phyloP scores from a whole-genome alignment of 2,797 vertebrate genomes.

The Synanceia verrucosa region DNA sequence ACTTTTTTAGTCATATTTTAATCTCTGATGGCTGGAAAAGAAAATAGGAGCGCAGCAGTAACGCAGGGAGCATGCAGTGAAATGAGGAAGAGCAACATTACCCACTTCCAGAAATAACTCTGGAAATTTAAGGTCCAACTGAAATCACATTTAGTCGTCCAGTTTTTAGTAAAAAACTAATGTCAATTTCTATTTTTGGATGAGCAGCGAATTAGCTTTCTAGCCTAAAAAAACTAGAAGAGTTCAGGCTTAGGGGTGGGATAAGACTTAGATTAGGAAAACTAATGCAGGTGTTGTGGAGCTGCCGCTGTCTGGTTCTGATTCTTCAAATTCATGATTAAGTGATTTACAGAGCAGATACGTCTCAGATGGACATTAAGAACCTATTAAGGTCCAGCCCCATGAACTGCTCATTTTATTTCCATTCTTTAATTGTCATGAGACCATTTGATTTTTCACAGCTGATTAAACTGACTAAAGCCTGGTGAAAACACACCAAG shows the following conservation, averaged over 20 bases:
- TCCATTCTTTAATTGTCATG: neutral
- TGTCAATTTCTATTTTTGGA: no score
- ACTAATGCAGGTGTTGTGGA: no score
- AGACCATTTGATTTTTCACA: no score
- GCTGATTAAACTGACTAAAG: no score
- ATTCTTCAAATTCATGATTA: no score
- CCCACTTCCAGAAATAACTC: neutral
- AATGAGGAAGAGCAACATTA: neutral
- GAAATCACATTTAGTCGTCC: neutral
- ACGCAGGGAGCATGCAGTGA: constrained; percentile 44
- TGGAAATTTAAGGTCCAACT: neutral
- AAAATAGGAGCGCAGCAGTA: constrained; percentile 10
- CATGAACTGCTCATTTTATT: constrained; percentile 28
- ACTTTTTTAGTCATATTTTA: neutral
- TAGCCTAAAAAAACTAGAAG: no score
- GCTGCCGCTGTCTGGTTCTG: no score
- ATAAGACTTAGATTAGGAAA: no score
- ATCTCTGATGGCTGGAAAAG: neutral
- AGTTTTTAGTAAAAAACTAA: neutral
- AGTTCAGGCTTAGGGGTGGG: no score
- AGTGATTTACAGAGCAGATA: neutral
- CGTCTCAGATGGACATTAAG: neutral
- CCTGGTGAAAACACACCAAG: no score
- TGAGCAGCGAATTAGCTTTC: no score
- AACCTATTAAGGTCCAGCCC: constrained; percentile 40